Evolutionary conservation across 2,797 vertebrate genomes (phyloP).

Genomic region (Coccyzus lansbergi): DNA sequence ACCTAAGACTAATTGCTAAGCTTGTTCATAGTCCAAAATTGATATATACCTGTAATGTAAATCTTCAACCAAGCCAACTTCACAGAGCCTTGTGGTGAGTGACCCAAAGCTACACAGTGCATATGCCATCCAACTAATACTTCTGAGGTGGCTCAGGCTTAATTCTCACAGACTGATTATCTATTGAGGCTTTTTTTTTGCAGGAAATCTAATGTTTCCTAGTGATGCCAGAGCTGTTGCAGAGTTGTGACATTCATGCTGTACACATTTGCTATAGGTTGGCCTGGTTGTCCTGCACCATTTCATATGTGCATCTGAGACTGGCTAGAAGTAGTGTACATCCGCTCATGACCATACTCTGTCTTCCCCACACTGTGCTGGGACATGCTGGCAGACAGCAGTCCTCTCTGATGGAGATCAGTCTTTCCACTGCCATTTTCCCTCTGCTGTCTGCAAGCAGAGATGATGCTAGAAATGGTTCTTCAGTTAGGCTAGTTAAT

Average conservation of each 20-base stretch:
- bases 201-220: neutral
- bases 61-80: neutral
- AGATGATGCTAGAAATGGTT: neutral
- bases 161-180: neutral
- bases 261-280: neutral
- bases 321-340: neutral
- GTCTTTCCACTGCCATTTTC: neutral
- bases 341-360: neutral
- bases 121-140: neutral
- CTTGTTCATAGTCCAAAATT: neutral
- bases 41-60: neutral
- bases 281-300: neutral
- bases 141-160: neutral
- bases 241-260: neutral
- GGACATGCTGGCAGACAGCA: neutral
- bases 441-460: neutral
- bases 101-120: neutral
- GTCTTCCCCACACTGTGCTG: neutral
- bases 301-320: neutral
- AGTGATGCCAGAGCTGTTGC: neutral
- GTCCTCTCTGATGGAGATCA: neutral
- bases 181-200: neutral
- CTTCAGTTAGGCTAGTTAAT: neutral
- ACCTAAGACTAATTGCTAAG: neutral
- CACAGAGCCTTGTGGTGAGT: neutral